Base-by-base conservation (phyloP, 2,888 invertebrate genomes). In the Drosophila infuscata region DNA sequence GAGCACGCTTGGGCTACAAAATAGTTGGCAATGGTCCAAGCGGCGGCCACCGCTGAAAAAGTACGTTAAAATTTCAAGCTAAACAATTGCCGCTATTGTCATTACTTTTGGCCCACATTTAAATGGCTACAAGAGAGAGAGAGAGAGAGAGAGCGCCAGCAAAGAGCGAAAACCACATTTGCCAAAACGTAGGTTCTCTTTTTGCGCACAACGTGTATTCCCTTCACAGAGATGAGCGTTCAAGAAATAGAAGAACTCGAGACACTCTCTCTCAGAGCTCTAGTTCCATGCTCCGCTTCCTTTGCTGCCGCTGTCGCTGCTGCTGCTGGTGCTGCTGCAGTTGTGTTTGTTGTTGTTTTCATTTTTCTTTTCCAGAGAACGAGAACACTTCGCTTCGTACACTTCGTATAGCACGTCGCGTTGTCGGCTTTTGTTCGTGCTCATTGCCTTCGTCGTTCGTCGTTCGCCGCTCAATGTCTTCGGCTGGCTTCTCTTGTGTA, bases 31-130 rank as follows among this genome's bases (percentile, higher is more conserved):
- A 33, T 49, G 70, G 60, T 58, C 75, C 81, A 81, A 81, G 80
- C 75, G 58, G 52, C 46, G 49, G 58, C 58, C 54, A 52, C 51
- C 48, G 68, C 56, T 56, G 17, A 54, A 72, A 75, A 66, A 68
- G 49, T 72, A 76, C 80, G 66, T 76, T 65, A 41, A 67, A 69
- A 58, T 68, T 74, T 62, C 76, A 79, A 76, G 81, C 81, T 75
- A 77, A 82, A 84, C 83, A 84, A 84, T 85, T 86, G 86, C 74
- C 77, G 82, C 86, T 88, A 82, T 85, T 88, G 86, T 86, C 81
- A 82, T 88, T 86, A 88, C 82, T 88, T 86, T 86, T 86, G 86
- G 83, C 85, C 85, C 85, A 86, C 74, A 86, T 84, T 83, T 79
- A 84, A 83, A 81, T 60, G 75, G 63, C 70, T 74, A 74, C 25